A percentile compares a stretch with the other conserved stretches of the same genome.
phyloP scores from a whole-genome alignment of 2,113 vertebrate genomes.

The Siniperca chuatsi region DNA sequence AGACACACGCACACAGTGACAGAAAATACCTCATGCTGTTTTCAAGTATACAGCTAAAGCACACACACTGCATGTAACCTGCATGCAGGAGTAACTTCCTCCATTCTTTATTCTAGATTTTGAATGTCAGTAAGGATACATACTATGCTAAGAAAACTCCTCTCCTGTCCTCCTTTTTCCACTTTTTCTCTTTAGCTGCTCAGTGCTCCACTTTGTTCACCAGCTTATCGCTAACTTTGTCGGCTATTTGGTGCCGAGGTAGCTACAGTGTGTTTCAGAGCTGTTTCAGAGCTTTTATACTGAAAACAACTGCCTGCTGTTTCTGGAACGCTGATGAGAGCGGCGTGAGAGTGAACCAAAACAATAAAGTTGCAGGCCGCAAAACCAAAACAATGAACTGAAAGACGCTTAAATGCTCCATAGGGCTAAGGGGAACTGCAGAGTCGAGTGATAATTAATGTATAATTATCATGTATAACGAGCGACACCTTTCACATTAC shows the following conservation, averaged over 20 bases:
- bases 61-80: neutral
- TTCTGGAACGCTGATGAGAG: no score
- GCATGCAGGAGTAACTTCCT: neutral
- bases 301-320: no score
- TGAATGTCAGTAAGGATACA: neutral
- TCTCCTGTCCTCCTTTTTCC: neutral
- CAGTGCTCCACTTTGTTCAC: no score
- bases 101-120: neutral
- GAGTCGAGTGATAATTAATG: neutral
- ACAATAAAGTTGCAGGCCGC: neutral
- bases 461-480: no score
- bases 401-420: neutral
- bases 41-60: neutral
- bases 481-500: neutral
- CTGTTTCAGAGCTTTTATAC: no score
- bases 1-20: neutral
- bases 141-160: neutral
- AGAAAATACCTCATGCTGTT: slow-evolving; percentile 17
- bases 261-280: no score
- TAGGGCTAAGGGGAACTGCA: neutral
- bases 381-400: neutral
- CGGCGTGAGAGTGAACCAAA: no score
- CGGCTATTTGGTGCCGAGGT: no score
- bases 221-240: no score
- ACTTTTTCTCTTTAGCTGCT: no score